Evolutionary conservation across 2,797 vertebrate species (phyloP).

Genomic region (Cuculus canorus): DNA sequence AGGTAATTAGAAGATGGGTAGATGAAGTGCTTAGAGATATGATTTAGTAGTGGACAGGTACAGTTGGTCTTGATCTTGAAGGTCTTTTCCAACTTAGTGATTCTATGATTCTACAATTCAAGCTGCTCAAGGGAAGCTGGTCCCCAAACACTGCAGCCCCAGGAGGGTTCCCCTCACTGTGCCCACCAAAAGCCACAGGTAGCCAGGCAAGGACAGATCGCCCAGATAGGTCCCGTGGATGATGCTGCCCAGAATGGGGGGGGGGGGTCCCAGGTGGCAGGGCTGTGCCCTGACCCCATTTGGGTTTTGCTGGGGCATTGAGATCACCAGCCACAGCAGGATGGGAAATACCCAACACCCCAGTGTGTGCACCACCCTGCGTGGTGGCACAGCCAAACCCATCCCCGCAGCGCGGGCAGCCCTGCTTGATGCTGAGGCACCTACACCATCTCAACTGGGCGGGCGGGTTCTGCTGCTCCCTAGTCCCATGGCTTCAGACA

Average conservation of each 20-base stretch:
- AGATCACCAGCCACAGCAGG: not conserved
- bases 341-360: not conserved
- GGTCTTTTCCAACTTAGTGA: too few relatives aligned
- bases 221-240: not conserved
- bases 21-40: too few relatives aligned
- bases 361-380: not conserved
- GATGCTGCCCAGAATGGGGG: not conserved
- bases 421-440: not conserved
- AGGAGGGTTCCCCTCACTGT: too few relatives aligned
- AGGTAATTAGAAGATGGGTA: too few relatives aligned
- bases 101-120: too few relatives aligned
- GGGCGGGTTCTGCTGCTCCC: not conserved
- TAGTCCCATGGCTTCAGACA: not conserved
- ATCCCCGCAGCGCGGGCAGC: not conserved
- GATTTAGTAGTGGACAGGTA: too few relatives aligned
- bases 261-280: not conserved
- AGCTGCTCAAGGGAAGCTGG: not conserved
- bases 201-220: not conserved
- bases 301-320: not conserved
- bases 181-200: not conserved
- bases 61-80: too few relatives aligned
- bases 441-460: not conserved
- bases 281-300: not conserved
- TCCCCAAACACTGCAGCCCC: not conserved
- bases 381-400: not conserved